These are phyloP conservation scores for Parapristionchus giblindavisi DNA, from an alignment of 2,888 invertebrate genomes.

Conservation along the genomic window DNA sequence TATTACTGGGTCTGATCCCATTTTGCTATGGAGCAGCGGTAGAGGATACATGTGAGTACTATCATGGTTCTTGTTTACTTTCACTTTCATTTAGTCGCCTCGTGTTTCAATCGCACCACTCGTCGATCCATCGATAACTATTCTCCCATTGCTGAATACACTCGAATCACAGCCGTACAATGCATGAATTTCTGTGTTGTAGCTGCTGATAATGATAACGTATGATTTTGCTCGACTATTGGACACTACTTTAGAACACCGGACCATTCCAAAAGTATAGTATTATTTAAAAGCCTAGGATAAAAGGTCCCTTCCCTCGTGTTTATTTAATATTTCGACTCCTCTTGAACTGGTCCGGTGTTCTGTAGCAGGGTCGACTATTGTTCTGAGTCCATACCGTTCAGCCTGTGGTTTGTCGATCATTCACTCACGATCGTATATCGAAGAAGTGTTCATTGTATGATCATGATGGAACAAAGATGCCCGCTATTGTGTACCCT, in stretches of 20 bases:
- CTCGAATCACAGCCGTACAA: constrained; percentile 55
- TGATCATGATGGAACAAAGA: constrained; percentile 62
- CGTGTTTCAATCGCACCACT: constrained; percentile 59
- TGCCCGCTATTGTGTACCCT: constrained; percentile 65
- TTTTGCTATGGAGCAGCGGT: neutral
- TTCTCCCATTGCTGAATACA: constrained; percentile 62
- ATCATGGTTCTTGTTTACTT: neutral
- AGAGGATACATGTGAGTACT: constrained; percentile 31
- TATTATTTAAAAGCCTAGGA: too few species aligned
- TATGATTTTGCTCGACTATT: constrained; percentile 4
- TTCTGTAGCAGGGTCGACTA: too few species aligned
- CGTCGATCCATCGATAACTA: constrained; percentile 63
- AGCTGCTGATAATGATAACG: constrained; percentile 48
- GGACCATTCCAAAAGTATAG: neutral
- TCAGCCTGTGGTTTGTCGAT: constrained; percentile 57
- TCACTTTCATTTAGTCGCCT: constrained; percentile 43
- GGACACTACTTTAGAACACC: neutral
- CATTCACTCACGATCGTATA: constrained; percentile 62
- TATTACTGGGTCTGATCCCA: neutral
- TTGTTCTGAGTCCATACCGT: neutral
- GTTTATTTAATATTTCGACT: too few species aligned
- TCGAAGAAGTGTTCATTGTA: constrained; percentile 64
- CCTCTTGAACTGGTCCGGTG: too few species aligned
- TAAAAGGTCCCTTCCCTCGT: too few species aligned
- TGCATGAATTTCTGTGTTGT: constrained; percentile 58